Evolutionary conservation across 2,113 vertebrate species (phyloP).

Genomic region (Albula goreensis): DNA sequence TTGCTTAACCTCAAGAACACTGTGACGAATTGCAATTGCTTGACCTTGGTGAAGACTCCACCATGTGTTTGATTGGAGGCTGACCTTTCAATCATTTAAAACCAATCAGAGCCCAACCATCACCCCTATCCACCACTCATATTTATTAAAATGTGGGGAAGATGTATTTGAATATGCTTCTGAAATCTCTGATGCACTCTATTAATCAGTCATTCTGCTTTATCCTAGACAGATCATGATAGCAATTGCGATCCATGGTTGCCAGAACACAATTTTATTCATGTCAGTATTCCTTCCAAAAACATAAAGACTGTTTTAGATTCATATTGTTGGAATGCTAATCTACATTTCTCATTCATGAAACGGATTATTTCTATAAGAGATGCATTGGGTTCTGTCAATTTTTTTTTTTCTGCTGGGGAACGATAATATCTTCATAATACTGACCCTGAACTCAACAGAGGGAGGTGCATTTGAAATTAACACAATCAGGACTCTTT

Average conservation of each 20-base stretch:
- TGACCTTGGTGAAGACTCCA: background rate
- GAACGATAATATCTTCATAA: too few species aligned
- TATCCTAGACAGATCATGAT: constrained; percentile 52
- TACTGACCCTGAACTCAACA: too few species aligned
- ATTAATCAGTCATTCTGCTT: constrained; percentile 69
- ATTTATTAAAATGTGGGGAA: constrained; percentile 68
- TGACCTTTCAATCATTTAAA: constrained; percentile 70
- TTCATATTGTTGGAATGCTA: too few species aligned
- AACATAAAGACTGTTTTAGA: too few species aligned
- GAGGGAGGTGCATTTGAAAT: too few species aligned
- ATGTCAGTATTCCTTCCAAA: background rate
- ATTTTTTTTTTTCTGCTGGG: too few species aligned
- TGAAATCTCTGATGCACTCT: constrained; percentile 60
- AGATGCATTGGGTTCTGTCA: too few species aligned
- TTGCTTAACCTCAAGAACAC: background rate
- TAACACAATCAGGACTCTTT: too few species aligned
- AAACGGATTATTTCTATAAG: too few species aligned
- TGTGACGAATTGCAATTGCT: background rate
- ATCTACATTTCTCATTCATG: too few species aligned
- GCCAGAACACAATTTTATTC: background rate
- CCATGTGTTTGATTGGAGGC: constrained; percentile 44
- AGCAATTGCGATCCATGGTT: background rate
- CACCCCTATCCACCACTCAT: constrained; percentile 47
- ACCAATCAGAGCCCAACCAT: constrained; percentile 62
- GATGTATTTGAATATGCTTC: constrained; percentile 68